Conservation (phyloP, 2,797 vertebrate genomes). For the Erethizon dorsatum region DNA sequence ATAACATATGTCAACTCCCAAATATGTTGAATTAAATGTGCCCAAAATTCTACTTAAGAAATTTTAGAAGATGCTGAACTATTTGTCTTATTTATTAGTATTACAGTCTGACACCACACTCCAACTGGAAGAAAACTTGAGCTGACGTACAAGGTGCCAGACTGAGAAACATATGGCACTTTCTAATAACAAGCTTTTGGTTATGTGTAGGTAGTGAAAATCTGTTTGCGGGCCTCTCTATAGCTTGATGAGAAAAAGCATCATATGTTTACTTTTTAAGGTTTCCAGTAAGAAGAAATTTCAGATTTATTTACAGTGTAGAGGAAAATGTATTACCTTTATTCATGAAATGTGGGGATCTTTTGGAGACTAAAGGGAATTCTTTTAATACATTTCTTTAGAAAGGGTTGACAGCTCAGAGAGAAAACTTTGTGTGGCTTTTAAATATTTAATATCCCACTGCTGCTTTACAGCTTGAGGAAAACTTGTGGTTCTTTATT, state of each 20-base stretch:
- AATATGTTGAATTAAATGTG: constrained; percentile 74
- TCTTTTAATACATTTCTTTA: constrained; percentile 75
- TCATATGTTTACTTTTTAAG: constrained; percentile 55
- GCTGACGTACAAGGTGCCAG: constrained; percentile 68
- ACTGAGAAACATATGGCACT: constrained; percentile 64
- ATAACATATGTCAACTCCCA: constrained; percentile 63
- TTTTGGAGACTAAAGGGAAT: constrained; percentile 53
- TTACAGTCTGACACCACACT: constrained; percentile 55
- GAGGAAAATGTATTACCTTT: constrained; percentile 68
- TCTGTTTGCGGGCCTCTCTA: neutral
- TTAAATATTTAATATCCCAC: constrained; percentile 84
- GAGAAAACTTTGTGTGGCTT: constrained; percentile 42
- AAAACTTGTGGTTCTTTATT: constrained; percentile 75
- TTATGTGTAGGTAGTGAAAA: constrained; percentile 50
- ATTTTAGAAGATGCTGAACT: constrained; percentile 57
- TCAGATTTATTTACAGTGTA: constrained; percentile 73
- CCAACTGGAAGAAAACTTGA: constrained; percentile 63
- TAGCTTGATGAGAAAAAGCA: constrained; percentile 43
- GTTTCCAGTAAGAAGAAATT: constrained; percentile 60
- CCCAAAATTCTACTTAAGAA: constrained; percentile 70
- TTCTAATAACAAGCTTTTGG: constrained; percentile 21
- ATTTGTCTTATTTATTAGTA: constrained; percentile 80
- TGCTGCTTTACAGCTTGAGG: constrained; percentile 70
- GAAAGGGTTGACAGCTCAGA: constrained; percentile 66
- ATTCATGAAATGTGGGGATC: constrained; percentile 51